Conservation (phyloP, 2,797 vertebrate species). For the Myotis pilosus region DNA sequence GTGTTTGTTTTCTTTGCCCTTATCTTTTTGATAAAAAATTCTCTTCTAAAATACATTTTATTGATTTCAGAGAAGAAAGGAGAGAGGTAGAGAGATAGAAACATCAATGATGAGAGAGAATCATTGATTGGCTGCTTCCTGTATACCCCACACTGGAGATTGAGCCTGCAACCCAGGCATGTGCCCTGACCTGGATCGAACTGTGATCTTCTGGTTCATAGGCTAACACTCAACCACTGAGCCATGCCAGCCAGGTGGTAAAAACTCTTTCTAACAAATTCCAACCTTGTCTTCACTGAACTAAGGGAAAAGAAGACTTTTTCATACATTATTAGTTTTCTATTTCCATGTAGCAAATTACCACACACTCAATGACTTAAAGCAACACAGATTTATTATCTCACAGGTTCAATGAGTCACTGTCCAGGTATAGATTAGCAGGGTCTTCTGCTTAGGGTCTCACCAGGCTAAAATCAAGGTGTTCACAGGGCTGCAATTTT, state of each 20-base stretch:
- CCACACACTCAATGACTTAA: conserved; percentile 15
- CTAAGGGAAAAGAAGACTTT: not conserved
- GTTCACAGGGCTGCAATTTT: not conserved
- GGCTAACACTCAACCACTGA: too few relatives aligned
- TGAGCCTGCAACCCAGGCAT: too few relatives aligned
- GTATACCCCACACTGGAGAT: too few relatives aligned
- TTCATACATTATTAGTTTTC: not conserved
- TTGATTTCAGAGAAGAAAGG: too few relatives aligned
- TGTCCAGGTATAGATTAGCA: not conserved
- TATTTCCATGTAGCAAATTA: not conserved
- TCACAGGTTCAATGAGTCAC: not conserved
- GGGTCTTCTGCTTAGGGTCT: not conserved
- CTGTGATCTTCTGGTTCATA: too few relatives aligned
- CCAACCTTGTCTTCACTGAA: not conserved
- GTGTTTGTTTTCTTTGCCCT: conserved; percentile 5
- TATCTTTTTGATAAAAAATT: not conserved
- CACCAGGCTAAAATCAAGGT: not conserved
- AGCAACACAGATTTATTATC: not conserved
- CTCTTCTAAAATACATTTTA: not conserved
- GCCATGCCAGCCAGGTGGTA: not conserved
- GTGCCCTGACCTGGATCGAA: too few relatives aligned
- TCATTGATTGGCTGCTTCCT: too few relatives aligned
- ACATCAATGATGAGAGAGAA: too few relatives aligned
- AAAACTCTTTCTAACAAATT: conserved; percentile 19
- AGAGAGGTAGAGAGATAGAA: too few relatives aligned